Evolutionary conservation across 2,113 vertebrate genomes (phyloP), one percentile per base, ranked within the genome.

Genomic region (Pygoscelis antarcticus): DNA sequence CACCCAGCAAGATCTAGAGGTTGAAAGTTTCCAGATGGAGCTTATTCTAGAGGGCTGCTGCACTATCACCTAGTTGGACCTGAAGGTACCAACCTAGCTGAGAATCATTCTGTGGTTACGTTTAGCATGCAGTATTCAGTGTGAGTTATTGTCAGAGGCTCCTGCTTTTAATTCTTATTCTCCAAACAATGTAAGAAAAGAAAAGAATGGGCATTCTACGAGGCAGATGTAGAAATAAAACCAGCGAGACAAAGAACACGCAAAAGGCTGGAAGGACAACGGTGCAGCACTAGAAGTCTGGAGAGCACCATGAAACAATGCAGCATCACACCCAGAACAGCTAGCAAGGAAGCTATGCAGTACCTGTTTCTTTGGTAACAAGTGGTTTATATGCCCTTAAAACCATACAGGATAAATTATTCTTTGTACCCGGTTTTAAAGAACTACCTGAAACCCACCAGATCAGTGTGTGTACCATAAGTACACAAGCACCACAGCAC

Each of bases 381-480:
- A 46, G 5, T 1, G 4, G 34, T 27, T 47, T 68, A 22, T 0
- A 8, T 11, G 13, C 83, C 34, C 51, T 78, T 51, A 64, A 91
- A 77, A 29, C 6, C 49, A 61, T 2, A 55, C 8, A 72, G 58
- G 5, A 72, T 10, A n/a, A 83, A 10, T 77, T 65, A 61, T 16
- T 49, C 32, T 32, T 87, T 42, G 34, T 5, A 25, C 1, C 5
- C 30, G 38, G 30, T 30, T 77, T 68, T n/a, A 71, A 82, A 81
- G 32, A 81, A 44, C 23, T 36, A 21, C 78, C 65, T 25, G 6
- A 82, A 84, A 82, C 7, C 78, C 38, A 34, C 40, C 38, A 58
- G 47, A 42, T n/a, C 44, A 8, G 3, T 4, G 16, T 23, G 26
- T 16, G 36, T 13, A 49, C 38, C 7, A 0, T 1, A 69, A 61